A percentile compares a stretch with the other conserved stretches of the same genome.
Evolutionary conservation across 2,113 vertebrate genomes (phyloP).

Genomic region (Heterotilapia buettikoferi): DNA sequence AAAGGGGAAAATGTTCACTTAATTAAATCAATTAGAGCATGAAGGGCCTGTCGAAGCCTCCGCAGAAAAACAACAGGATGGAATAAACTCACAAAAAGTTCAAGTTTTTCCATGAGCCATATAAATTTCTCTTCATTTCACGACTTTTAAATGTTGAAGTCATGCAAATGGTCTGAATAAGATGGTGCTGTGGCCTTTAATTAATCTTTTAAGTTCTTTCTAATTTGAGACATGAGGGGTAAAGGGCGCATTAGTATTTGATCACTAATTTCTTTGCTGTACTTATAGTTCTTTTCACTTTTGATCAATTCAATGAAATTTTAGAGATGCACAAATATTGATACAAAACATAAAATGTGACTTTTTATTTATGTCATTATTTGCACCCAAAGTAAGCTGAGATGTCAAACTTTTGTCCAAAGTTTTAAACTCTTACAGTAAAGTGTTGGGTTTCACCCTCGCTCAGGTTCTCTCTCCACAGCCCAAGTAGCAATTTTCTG

Average conservation of each 20-base stretch:
- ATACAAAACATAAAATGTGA: neutral
- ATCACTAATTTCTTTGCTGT: neutral
- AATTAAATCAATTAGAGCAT: constrained; percentile 67
- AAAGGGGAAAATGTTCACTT: constrained; percentile 44
- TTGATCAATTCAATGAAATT: neutral
- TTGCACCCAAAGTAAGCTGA: neutral
- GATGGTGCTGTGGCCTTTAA: neutral
- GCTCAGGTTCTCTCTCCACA: neutral
- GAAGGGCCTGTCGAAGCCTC: constrained; percentile 35
- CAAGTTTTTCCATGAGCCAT: neutral
- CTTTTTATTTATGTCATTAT: neutral
- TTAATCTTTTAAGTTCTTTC: neutral
- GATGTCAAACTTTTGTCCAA: neutral
- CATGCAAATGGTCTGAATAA: neutral
- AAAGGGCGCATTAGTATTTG: neutral
- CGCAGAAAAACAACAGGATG: neutral
- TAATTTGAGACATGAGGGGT: neutral
- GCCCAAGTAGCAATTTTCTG: constrained; percentile 26
- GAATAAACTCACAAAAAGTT: constrained; percentile 11
- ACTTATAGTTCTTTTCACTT: neutral
- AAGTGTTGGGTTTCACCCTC: constrained; percentile 38
- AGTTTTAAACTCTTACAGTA: neutral
- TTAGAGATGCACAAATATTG: neutral
- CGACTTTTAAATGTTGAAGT: neutral
- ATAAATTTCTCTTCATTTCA: neutral